Conservation (phyloP, 2,797 vertebrate genomes). For the Vireo griseus region DNA sequence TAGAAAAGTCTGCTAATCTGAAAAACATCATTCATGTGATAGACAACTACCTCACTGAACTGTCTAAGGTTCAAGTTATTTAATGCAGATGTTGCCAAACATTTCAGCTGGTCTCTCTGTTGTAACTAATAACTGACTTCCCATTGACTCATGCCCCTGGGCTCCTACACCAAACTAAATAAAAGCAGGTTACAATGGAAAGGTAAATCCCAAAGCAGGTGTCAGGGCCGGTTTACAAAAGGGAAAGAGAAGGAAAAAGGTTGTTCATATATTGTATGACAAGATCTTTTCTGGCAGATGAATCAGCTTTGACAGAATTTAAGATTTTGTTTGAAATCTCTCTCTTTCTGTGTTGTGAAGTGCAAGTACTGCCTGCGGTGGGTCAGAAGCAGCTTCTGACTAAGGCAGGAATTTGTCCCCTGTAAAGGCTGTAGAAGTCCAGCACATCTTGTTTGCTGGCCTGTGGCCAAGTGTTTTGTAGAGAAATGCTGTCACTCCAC, state of each 20-base stretch:
- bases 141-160: not conserved
- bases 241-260: conserved; percentile 18
- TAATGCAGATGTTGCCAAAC: not conserved
- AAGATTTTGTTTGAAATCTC: not conserved
- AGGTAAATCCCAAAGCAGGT: conserved; percentile 47
- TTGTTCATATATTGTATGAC: conserved; percentile 1
- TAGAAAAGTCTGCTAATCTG: not conserved
- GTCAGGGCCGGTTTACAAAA: conserved; percentile 31
- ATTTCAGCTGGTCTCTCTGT: not conserved
- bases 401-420: not conserved
- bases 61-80: not conserved
- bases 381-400: not conserved
- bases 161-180: conserved; percentile 21
- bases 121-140: not conserved
- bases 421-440: not conserved
- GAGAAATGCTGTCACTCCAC: not conserved
- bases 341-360: not conserved
- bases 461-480: not conserved
- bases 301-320: conserved; percentile 8
- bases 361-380: rapidly evolving
- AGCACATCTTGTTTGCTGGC: not conserved
- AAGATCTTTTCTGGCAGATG: not conserved
- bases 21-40: not conserved
- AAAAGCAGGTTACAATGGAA: conserved; percentile 26
- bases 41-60: not conserved